Evolutionary conservation across 2,888 invertebrate species (phyloP).

Genomic region (Elegia similella): DNA sequence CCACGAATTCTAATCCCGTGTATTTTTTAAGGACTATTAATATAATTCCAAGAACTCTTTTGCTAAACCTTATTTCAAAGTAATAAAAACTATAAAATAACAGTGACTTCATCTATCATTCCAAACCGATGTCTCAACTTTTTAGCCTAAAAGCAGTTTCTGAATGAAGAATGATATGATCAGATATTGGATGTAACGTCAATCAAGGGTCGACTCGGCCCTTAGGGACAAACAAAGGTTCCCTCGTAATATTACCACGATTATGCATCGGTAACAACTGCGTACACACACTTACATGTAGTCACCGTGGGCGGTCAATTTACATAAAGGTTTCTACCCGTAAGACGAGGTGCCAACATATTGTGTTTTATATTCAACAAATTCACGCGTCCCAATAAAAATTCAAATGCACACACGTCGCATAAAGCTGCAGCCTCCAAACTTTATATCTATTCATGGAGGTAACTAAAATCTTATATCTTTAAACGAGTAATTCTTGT

Average conservation of each 20-base stretch:
- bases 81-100: neutral
- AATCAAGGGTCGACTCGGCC: conserved; percentile 5
- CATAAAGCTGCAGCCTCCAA: conserved; percentile 34
- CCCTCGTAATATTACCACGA: conserved; percentile 7
- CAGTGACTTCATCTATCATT: neutral
- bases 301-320: conserved; percentile 21
- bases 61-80: no score
- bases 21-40: no score
- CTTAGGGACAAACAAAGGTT: conserved; percentile 10
- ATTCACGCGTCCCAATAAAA: conserved; percentile 35
- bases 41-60: no score
- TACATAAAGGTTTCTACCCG: conserved; percentile 20
- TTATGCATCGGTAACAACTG: conserved; percentile 8
- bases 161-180: no score
- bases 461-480: conserved; percentile 35
- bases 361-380: conserved; percentile 35
- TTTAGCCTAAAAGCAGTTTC: no score
- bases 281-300: conserved; percentile 6
- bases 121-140: neutral
- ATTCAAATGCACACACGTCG: conserved; percentile 37
- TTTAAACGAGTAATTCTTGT: conserved; percentile 54
- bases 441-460: conserved; percentile 34
- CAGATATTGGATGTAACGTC: neutral
- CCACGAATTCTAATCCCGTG: no score
- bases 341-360: conserved; percentile 24